A percentile compares a stretch with the other conserved stretches of the same genome.
These are phyloP conservation scores for Craniophora ligustri DNA, from an alignment of 2,888 invertebrate species.

Conservation along the genomic window DNA sequence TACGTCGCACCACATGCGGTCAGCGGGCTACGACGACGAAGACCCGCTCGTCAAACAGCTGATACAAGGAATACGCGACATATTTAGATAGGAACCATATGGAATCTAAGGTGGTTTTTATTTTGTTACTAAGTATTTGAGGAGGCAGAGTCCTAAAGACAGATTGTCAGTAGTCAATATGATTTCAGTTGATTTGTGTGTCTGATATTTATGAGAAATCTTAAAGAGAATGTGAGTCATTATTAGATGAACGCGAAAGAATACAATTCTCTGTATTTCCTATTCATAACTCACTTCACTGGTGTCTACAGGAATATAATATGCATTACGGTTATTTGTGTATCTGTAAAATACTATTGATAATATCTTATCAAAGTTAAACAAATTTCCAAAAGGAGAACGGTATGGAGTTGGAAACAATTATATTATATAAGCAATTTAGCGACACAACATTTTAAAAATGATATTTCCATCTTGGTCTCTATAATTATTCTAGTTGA, in stretches of 20 bases:
- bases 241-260: no score
- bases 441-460: no score
- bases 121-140: not conserved
- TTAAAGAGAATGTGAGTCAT: no score
- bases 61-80: constrained; percentile 69
- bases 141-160: not conserved
- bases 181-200: not conserved
- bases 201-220: not conserved
- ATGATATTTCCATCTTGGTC: no score
- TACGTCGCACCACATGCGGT: constrained; percentile 83
- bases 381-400: no score
- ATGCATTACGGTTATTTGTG: no score
- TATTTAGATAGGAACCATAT: constrained; percentile 69
- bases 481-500: not conserved
- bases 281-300: no score
- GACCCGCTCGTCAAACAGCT: constrained; percentile 65
- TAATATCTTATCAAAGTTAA: no score
- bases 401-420: no score
- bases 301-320: no score
- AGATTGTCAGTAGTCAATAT: not conserved
- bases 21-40: constrained; percentile 76
- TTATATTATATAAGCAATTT: no score
- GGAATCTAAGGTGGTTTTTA: not conserved
- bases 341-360: not conserved
- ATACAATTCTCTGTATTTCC: no score